phyloP scores from a whole-genome alignment of 1,140 invertebrate species.

The Polypedilum pembai region DNA sequence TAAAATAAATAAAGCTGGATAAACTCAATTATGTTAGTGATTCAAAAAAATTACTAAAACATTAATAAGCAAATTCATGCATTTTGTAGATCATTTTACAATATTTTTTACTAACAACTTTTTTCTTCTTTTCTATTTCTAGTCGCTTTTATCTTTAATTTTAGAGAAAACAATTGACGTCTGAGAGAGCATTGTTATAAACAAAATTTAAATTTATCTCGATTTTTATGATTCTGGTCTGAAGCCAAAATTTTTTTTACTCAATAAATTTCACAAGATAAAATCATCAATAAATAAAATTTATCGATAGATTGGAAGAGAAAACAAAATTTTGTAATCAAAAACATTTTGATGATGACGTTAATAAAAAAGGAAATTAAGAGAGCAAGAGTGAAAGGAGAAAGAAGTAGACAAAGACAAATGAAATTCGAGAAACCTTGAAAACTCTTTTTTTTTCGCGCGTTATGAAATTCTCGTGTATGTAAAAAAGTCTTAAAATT shows the following conservation, averaged over 20 bases:
- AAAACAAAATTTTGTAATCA: too few species aligned
- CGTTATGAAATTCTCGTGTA: not conserved
- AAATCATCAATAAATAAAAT: too few species aligned
- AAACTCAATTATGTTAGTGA: not conserved
- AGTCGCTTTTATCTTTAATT: slow-evolving; percentile 32
- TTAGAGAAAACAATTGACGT: not conserved
- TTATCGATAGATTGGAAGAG: too few species aligned
- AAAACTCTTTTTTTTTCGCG: not conserved
- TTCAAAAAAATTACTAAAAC: not conserved
- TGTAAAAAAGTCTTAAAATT: not conserved
- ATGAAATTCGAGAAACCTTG: not conserved
- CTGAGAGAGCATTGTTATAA: not conserved
- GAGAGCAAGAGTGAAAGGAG: not conserved
- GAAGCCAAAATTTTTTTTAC: too few species aligned
- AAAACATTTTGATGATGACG: too few species aligned
- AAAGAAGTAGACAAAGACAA: not conserved
- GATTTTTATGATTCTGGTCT: too few species aligned
- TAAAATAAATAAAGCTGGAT: not conserved
- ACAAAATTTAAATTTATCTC: not conserved
- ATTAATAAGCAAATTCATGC: slow-evolving; percentile 29
- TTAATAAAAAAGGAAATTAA: too few species aligned
- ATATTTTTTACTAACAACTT: slow-evolving; percentile 31
- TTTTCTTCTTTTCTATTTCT: slow-evolving; percentile 31
- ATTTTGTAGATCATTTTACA: slow-evolving; percentile 29
- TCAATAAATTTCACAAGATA: too few species aligned